phyloP scores from a whole-genome alignment of 2,797 vertebrate genomes.

The Cyprinella venusta region DNA sequence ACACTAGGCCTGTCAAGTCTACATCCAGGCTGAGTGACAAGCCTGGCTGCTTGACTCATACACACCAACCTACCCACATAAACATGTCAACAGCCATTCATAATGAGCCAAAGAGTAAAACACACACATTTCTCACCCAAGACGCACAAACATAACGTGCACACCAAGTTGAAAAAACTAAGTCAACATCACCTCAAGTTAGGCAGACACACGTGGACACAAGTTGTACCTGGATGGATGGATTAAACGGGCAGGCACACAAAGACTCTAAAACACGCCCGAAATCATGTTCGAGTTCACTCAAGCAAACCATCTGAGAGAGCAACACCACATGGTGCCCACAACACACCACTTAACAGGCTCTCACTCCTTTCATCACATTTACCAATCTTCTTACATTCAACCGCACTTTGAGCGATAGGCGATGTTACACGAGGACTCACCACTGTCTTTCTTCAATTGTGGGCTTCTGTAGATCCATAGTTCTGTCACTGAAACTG shows the following conservation, averaged over 20 bases:
- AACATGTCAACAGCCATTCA: slow-evolving; percentile 43
- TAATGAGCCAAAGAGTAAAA: neutral
- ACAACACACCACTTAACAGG: slow-evolving; percentile 25
- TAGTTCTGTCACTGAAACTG: neutral
- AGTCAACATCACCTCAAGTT: neutral
- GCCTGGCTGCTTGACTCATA: slow-evolving; percentile 31
- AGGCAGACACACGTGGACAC: neutral
- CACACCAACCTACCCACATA: slow-evolving; percentile 36
- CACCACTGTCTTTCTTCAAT: neutral
- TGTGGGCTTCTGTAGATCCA: neutral
- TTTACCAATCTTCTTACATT: neutral
- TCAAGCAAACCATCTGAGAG: slow-evolving; percentile 18
- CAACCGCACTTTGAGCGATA: neutral
- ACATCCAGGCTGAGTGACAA: slow-evolving; percentile 31
- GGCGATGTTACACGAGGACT: neutral
- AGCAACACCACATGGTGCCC: neutral
- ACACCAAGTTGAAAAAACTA: neutral
- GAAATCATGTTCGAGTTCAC: slow-evolving; percentile 20
- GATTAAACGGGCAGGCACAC: neutral
- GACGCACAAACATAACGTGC: neutral
- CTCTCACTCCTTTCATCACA: slow-evolving; percentile 21
- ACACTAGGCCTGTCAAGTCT: slow-evolving; percentile 25
- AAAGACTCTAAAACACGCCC: neutral
- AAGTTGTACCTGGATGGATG: neutral
- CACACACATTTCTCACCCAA: neutral